A percentile compares a stretch with the other conserved stretches of the same genome.
Evolutionary conservation across 1,140 invertebrate species (phyloP).

Genomic region (Calephelis nemesis): DNA sequence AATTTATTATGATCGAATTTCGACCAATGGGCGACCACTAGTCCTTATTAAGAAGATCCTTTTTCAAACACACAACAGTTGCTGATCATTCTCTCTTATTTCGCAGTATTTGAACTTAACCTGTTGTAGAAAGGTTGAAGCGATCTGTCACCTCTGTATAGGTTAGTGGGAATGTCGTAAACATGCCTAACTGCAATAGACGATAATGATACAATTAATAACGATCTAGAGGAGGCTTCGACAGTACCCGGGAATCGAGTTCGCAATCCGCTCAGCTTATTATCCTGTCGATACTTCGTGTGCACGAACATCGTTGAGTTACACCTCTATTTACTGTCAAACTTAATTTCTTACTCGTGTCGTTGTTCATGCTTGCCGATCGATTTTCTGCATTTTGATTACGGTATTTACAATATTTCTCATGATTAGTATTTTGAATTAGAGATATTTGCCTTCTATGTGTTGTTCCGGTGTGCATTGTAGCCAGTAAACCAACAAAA

Average conservation of each 20-base stretch:
- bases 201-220: slow-evolving; percentile 55
- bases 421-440: slow-evolving; percentile 24
- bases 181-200: slow-evolving; percentile 5
- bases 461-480: too few species aligned
- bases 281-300: slow-evolving; percentile 75
- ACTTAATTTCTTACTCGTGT: slow-evolving; percentile 70
- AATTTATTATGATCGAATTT: too few species aligned
- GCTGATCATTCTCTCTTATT: too few species aligned
- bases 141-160: background rate
- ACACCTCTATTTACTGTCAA: slow-evolving; percentile 75
- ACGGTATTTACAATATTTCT: slow-evolving; percentile 38
- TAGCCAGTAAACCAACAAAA: too few species aligned
- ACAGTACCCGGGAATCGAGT: slow-evolving; percentile 51
- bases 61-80: too few species aligned
- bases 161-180: background rate
- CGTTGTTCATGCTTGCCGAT: slow-evolving; percentile 51
- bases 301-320: slow-evolving; percentile 74
- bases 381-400: slow-evolving; percentile 34
- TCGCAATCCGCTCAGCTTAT: slow-evolving; percentile 49
- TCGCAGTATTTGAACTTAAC: too few species aligned
- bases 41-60: too few species aligned
- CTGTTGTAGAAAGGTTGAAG: too few species aligned
- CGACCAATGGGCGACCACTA: too few species aligned
- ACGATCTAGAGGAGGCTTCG: slow-evolving; percentile 47
- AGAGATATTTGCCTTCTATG: background rate